phyloP scores from a whole-genome alignment of 2,888 invertebrate genomes.

The Drosophila infuscata region DNA sequence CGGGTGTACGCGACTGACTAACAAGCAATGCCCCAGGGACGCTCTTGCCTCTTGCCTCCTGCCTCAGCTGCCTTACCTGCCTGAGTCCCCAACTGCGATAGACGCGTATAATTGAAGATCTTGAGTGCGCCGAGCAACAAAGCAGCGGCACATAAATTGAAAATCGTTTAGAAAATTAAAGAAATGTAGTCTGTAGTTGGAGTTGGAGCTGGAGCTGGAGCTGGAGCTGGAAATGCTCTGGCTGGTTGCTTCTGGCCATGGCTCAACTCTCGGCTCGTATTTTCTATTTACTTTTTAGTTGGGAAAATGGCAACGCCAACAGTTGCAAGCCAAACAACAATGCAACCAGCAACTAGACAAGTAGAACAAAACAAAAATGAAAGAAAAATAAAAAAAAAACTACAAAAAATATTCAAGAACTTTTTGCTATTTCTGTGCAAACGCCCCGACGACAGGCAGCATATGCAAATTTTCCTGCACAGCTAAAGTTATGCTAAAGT shows the following conservation, averaged over 20 bases:
- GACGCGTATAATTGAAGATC: conserved; percentile 61
- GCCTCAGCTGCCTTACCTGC: conserved; percentile 32
- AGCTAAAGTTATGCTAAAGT: conserved; percentile 38
- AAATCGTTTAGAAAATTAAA: conserved; percentile 72
- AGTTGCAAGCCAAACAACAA: conserved; percentile 52
- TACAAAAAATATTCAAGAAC: conserved; percentile 41
- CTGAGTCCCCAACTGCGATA: conserved; percentile 18
- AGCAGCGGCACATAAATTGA: conserved; percentile 58
- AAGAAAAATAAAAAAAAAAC: conserved; percentile 27
- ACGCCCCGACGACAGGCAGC: conserved; percentile 63
- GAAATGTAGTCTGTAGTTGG: conserved; percentile 49
- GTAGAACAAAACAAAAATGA: conserved; percentile 60
- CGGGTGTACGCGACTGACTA: conserved; percentile 40
- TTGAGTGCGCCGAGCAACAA: conserved; percentile 22
- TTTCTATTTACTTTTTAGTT: conserved; percentile 54
- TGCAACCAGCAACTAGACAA: conserved; percentile 42
- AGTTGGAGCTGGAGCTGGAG: conserved; percentile 8
- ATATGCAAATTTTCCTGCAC: conserved; percentile 69
- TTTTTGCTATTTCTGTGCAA: conserved; percentile 37
- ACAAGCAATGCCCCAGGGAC: conserved; percentile 60
- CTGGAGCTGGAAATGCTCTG: conserved; percentile 3
- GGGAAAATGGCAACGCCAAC: conserved; percentile 54
- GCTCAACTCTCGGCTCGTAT: conserved; percentile 50
- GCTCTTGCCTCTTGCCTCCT: conserved; percentile 1
- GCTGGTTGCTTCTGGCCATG: conserved; percentile 30